Evolutionary conservation across 1,140 invertebrate genomes (phyloP), one percentile per base, ranked within the genome.

Genomic region (Physella acuta): DNA sequence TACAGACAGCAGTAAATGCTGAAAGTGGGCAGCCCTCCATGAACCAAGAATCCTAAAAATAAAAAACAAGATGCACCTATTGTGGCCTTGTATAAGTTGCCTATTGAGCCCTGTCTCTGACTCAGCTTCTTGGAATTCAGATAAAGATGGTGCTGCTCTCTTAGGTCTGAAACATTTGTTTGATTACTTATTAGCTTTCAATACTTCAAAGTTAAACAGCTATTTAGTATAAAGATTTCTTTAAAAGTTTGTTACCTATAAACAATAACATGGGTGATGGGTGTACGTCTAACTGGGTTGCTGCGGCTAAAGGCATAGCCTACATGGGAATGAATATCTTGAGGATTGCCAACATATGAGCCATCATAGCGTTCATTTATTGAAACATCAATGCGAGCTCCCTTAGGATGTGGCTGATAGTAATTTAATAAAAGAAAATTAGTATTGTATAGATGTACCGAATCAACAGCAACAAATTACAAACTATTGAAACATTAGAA

Each of bases 331-430:
- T 91, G 81, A 56, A 97, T 86, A 85, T 96, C 94, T 79, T 95
- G 93, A 0, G 94, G 94, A 67, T 93, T 94, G n/a, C 95, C 95
- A 24, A 92, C 90, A 82, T 97, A 98, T 0, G 94, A 96, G 0
- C 95, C 94, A 86, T 98, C 95, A 82, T 95, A 98, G 51, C 91
- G 87, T 80, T 97, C 94, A 85, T 98, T 98, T 69, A 98, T 93
- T 0, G 94, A 92, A 16, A 98, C 94, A 85, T 98, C 94, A 72
- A 98, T 94, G 73, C 93, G 87, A 52, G 93, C 92, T 70, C 93
- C 94, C 82, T 91, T 90, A 1, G 90, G 89, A 81, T 93, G 92
- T 73, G 77, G 79, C 81, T 83, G 73, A 36, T 31, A 77, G 56
- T 5, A 3, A 34, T 28, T 3, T 62, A 39, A 37, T 8, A 37